Conservation (phyloP, 1,140 invertebrate genomes). For the Bombus soroeensis region DNA sequence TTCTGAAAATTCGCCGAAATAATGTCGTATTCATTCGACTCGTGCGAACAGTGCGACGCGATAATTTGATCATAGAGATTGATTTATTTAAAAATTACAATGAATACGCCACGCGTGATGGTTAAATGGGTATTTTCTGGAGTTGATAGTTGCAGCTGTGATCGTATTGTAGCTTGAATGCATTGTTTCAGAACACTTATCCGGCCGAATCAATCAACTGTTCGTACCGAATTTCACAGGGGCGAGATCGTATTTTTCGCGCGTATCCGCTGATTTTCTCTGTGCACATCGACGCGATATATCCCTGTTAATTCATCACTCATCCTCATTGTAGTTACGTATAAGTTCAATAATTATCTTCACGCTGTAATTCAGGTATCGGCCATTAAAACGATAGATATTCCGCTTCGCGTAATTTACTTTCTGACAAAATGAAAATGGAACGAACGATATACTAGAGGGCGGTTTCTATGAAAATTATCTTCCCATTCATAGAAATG, state of each 20-base stretch:
- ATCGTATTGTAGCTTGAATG: slow-evolving; percentile 23
- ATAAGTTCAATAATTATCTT: slow-evolving; percentile 9
- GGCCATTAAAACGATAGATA: background rate
- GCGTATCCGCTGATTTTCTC: background rate
- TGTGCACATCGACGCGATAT: background rate
- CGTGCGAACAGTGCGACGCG: no score
- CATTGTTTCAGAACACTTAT: slow-evolving; percentile 21
- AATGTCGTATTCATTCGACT: background rate
- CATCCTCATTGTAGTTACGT: background rate
- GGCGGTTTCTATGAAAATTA: no score
- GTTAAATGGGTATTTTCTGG: slow-evolving; percentile 1
- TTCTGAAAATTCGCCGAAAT: background rate
- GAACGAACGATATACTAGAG: background rate
- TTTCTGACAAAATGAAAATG: background rate
- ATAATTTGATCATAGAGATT: background rate
- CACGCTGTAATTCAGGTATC: background rate
- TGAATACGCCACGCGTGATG: background rate
- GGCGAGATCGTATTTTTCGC: slow-evolving; percentile 14
- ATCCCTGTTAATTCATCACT: background rate
- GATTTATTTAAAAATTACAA: slow-evolving; percentile 18
- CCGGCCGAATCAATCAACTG: slow-evolving; percentile 20
- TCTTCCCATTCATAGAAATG: no score
- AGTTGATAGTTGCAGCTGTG: background rate
- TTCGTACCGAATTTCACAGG: slow-evolving; percentile 12
- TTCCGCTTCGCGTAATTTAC: background rate